Evolutionary conservation across 2,797 vertebrate species (phyloP).

Genomic region (Myioborus melanocephalus): DNA sequence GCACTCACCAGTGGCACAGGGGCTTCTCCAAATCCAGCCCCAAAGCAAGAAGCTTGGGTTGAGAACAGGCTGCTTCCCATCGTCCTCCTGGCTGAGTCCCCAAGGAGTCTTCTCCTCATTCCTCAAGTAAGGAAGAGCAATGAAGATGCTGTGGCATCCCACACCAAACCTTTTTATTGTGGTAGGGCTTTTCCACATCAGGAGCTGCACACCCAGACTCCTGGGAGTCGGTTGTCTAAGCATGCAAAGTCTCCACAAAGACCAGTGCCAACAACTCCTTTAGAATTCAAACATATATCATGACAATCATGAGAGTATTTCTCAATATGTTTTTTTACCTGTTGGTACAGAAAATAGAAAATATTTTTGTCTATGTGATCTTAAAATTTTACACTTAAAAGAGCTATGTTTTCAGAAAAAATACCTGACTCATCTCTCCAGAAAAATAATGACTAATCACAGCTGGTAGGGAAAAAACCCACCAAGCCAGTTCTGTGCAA

Average conservation of each 20-base stretch:
- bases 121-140: background rate
- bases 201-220: background rate
- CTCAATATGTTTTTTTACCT: background rate
- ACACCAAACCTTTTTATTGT: rapidly evolving
- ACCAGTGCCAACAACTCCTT: background rate
- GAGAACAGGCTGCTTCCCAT: background rate
- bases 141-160: background rate
- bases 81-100: rapidly evolving
- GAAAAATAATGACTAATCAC: background rate
- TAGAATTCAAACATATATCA: background rate
- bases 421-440: background rate
- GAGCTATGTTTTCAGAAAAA: background rate
- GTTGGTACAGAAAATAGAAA: background rate
- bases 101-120: background rate
- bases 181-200: background rate
- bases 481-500: background rate
- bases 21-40: rapidly evolving
- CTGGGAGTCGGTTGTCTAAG: background rate
- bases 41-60: rapidly evolving
- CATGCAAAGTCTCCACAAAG: background rate
- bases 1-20: rapidly evolving
- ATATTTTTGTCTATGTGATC: background rate
- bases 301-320: background rate
- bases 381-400: background rate
- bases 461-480: background rate